Percentiles rank a stretch among this genome's conserved stretches.
Evolutionary conservation across 2,113 vertebrate genomes (phyloP).

Genomic region (Peromyscus californicus): DNA sequence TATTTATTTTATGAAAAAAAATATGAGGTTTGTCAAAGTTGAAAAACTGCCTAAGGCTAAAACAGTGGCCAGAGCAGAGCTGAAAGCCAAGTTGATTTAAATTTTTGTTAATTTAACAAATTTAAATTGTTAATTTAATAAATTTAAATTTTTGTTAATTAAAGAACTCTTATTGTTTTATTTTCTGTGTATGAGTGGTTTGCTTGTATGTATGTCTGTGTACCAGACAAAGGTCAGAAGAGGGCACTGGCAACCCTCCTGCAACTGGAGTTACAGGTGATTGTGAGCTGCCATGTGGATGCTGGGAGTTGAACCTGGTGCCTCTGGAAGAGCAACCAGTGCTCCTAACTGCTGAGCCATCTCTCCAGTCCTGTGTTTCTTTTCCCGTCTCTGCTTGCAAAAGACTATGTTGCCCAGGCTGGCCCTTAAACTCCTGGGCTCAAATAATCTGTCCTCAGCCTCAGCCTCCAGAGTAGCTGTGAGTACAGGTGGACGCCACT

Average conservation of each 20-base stretch:
- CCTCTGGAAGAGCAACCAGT: not conserved
- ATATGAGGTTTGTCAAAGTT: slow-evolving; percentile 10
- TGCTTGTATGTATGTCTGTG: not conserved
- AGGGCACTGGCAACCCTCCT: not conserved
- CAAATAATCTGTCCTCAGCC: too few species aligned
- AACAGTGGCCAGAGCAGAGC: not conserved
- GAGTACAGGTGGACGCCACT: accelerated
- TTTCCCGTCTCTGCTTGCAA: not conserved
- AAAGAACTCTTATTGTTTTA: not conserved
- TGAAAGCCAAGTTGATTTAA: not conserved
- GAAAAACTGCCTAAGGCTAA: not conserved
- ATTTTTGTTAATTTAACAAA: not conserved
- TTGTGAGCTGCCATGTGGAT: not conserved
- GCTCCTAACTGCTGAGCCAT: not conserved
- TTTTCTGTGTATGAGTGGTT: not conserved
- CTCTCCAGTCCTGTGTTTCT: not conserved
- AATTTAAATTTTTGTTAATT: not conserved
- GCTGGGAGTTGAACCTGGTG: not conserved
- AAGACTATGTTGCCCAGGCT: not conserved
- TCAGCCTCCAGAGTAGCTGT: not conserved
- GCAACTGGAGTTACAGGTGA: not conserved
- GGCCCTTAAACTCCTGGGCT: not conserved
- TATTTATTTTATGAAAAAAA: slow-evolving; percentile 45
- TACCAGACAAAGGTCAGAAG: not conserved
- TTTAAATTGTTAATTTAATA: not conserved